Evolutionary conservation across 2,888 invertebrate genomes (phyloP), one percentile per base, ranked within the genome.

Genomic region (Venustoraphidia nigricollis): DNA sequence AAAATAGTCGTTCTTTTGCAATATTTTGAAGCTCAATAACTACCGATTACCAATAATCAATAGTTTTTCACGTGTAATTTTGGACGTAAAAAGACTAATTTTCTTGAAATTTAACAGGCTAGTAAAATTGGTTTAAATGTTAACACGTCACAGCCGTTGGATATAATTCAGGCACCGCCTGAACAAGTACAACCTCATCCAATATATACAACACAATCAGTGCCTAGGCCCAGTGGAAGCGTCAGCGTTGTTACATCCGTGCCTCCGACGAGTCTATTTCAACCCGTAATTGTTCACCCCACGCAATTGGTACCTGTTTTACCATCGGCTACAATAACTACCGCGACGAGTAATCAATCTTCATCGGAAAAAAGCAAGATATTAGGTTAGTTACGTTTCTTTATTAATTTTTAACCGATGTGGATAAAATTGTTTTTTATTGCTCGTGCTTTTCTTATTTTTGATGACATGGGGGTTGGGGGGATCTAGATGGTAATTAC

Each of bases 201-300:
- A 6, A 1, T 27, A 27, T 58, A 55, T 53, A 51, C 60, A 55
- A 58, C 60, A 52, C 27, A 27, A 27, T 27, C 27, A 27, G 27
- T 27, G 27, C 27, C 27, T 41, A 27, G 41, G n/a, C 53, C 59
- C 35, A 58, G 56, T 47, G 58, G 57, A 45, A 3, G 27, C 14
- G 14, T 41, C 41, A 41, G 14, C 41, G 27, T 14, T 41, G 41
- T 17, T 41, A 41, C 41, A 41, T 41, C 17, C 10, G 41, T 34
- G 8, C 36, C 47, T 5, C 34, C 47, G 10, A 34, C 42, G 2
- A 37, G 47, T 42, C 34, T 47, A 36, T 47, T 47, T 47, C 47
- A 47, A 61, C 86, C 84, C 49, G 86, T 87, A 48, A 88, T 87
- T 62, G 87, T 87, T 45, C 83, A 84, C 58, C 85, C 87, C 35